Evolutionary conservation across 2,888 invertebrate genomes (phyloP).

Genomic region (Chrysopilus asiliformis): DNA sequence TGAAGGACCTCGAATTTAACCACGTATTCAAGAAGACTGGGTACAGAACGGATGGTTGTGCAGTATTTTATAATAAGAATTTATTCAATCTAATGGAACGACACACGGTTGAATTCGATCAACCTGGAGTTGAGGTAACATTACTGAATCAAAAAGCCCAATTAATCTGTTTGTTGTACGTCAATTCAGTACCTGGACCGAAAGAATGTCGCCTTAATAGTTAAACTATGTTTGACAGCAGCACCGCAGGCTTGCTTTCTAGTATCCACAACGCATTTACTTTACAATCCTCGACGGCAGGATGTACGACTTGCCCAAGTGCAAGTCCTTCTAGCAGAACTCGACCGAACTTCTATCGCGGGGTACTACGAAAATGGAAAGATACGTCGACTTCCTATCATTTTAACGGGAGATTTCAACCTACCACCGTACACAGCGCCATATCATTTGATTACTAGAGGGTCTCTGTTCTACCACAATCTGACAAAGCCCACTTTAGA

Average conservation of each 20-base stretch:
- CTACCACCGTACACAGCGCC: constrained; percentile 60
- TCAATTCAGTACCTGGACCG: constrained; percentile 49
- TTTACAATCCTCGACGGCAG: constrained; percentile 80
- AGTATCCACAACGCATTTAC: constrained; percentile 85
- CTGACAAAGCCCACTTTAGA: constrained; percentile 23
- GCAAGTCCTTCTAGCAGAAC: constrained; percentile 67
- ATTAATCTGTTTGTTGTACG: background rate
- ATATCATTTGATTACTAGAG: constrained; percentile 52
- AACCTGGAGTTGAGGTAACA: constrained; percentile 24
- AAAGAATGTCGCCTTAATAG: constrained; percentile 77
- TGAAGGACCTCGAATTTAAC: constrained; percentile 48
- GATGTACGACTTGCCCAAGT: constrained; percentile 85
- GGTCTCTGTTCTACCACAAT: constrained; percentile 40
- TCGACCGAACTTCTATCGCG: constrained; percentile 60
- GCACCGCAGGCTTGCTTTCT: constrained; percentile 44
- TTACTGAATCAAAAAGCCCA: constrained; percentile 9
- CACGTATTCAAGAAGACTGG: constrained; percentile 76
- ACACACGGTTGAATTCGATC: constrained; percentile 55
- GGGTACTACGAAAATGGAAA: constrained; percentile 18
- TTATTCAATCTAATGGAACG: constrained; percentile 53
- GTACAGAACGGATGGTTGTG: constrained; percentile 73
- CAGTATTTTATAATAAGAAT: constrained; percentile 62
- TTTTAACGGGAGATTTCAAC: constrained; percentile 91
- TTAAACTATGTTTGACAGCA: constrained; percentile 49
- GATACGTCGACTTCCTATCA: constrained; percentile 48